A percentile compares a stretch with the other conserved stretches of the same genome.
Evolutionary conservation across 2,113 vertebrate species (phyloP).

Genomic region (Epinephelus moara): DNA sequence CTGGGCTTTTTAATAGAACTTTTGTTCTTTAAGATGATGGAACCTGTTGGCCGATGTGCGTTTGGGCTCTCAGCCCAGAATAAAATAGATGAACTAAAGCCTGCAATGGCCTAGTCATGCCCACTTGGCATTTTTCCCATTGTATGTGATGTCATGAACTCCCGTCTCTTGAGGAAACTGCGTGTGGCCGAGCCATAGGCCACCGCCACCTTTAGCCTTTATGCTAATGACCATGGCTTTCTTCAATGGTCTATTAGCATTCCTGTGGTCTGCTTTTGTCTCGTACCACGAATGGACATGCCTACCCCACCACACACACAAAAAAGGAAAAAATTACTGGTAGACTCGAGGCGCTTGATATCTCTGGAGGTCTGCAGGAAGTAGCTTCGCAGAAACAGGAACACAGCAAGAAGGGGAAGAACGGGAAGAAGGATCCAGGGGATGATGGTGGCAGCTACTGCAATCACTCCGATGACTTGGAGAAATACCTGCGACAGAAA

Average conservation of each 20-base stretch:
- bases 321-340: constrained; percentile 84
- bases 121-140: constrained; percentile 82
- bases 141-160: constrained; percentile 82
- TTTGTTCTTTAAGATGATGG: constrained; percentile 69
- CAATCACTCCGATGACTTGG: constrained; percentile 88
- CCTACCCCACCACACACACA: constrained; percentile 30
- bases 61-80: constrained; percentile 61
- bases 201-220: constrained; percentile 78
- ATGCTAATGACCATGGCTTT: constrained; percentile 79
- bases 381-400: constrained; percentile 90
- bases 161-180: constrained; percentile 77
- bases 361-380: constrained; percentile 92
- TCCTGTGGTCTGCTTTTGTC: constrained; percentile 74
- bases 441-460: constrained; percentile 89
- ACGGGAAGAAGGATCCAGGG: constrained; percentile 91
- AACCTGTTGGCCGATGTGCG: constrained; percentile 59
- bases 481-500: constrained; percentile 85
- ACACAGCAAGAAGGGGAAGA: constrained; percentile 87
- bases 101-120: constrained; percentile 65
- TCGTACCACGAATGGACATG: constrained; percentile 67
- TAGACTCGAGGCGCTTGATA: constrained; percentile 92
- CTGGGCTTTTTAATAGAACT: constrained; percentile 53
- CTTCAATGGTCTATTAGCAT: constrained; percentile 82
- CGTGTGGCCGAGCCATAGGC: constrained; percentile 75
- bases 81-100: constrained; percentile 65